Evolutionary conservation across 2,888 invertebrate genomes (phyloP).

Genomic region (Eupithecia exiguata): DNA sequence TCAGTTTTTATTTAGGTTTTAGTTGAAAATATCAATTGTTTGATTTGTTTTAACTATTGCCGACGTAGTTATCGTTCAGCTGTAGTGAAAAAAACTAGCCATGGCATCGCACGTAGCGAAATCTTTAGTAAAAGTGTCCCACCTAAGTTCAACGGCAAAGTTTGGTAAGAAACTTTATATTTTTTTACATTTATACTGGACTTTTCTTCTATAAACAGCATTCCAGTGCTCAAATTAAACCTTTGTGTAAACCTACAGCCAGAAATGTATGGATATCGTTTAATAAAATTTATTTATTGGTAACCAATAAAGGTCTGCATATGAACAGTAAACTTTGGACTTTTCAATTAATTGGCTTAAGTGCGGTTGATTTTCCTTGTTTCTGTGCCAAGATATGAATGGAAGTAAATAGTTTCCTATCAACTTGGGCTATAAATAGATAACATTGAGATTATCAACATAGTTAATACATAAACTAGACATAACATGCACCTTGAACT

Average conservation of each 20-base stretch:
- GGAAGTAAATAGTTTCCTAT: conserved; percentile 42
- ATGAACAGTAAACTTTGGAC: conserved; percentile 67
- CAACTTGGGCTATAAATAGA: conserved; percentile 32
- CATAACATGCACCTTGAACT: neutral
- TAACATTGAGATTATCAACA: conserved; percentile 19
- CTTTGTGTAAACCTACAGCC: neutral
- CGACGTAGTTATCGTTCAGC: conserved; percentile 46
- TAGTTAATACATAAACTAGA: neutral
- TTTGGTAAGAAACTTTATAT: conserved; percentile 65
- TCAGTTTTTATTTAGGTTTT: conserved; percentile 44
- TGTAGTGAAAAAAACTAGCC: conserved; percentile 47
- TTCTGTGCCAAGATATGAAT: conserved; percentile 50
- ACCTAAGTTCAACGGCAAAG: conserved; percentile 69
- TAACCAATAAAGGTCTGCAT: conserved; percentile 25
- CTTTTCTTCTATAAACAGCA: neutral
- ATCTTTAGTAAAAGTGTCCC: conserved; percentile 70
- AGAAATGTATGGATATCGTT: neutral
- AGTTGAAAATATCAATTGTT: conserved; percentile 27
- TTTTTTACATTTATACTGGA: conserved; percentile 17
- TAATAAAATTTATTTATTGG: conserved; percentile 12
- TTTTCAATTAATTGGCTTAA: conserved; percentile 60
- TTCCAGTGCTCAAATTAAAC: neutral
- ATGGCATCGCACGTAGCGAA: conserved; percentile 80
- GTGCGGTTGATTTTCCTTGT: conserved; percentile 51
- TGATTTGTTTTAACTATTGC: conserved; percentile 53